A percentile compares a stretch with the other conserved stretches of the same genome.
These are phyloP conservation scores for Papilio polytes DNA, from an alignment of 1,140 invertebrate species.

Conservation along the genomic window DNA sequence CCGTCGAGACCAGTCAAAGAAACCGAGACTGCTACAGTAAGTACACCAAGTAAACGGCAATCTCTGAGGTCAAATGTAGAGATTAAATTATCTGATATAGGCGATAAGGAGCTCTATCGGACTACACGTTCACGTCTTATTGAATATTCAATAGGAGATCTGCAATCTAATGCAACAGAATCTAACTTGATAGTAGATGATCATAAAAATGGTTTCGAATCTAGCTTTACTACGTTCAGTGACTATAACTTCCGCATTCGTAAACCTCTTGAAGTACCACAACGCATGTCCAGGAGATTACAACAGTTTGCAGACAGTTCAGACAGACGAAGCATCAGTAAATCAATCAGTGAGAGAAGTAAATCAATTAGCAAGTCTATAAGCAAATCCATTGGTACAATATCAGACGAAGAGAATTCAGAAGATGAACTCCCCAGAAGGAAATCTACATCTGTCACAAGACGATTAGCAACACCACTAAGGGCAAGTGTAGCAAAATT, in stretches of 20 bases:
- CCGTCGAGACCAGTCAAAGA: constrained; percentile 70
- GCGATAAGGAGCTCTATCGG: constrained; percentile 55
- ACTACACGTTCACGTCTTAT: constrained; percentile 62
- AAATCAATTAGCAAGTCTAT: constrained; percentile 66
- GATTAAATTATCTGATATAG: constrained; percentile 59
- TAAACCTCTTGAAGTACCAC: constrained; percentile 55
- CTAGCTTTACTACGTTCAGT: constrained; percentile 49
- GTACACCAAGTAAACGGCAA: constrained; percentile 68
- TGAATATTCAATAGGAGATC: constrained; percentile 71
- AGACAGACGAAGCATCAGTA: constrained; percentile 68
- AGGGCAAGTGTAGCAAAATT: constrained; percentile 56
- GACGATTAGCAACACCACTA: constrained; percentile 72
- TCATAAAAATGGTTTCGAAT: constrained; percentile 66
- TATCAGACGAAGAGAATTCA: constrained; percentile 72
- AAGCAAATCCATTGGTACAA: constrained; percentile 67
- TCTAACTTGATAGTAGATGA: constrained; percentile 51
- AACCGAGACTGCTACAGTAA: constrained; percentile 47
- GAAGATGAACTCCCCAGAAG: constrained; percentile 51
- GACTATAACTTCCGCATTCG: constrained; percentile 63
- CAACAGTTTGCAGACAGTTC: constrained; percentile 61
- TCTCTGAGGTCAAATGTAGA: constrained; percentile 58
- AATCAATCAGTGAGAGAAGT: constrained; percentile 65
- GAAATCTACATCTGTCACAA: constrained; percentile 62
- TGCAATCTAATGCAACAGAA: constrained; percentile 47
- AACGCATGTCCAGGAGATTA: constrained; percentile 66